Evolutionary conservation across 2,888 invertebrate genomes (phyloP).

Genomic region (Ashinkailepas kermadecensis): DNA sequence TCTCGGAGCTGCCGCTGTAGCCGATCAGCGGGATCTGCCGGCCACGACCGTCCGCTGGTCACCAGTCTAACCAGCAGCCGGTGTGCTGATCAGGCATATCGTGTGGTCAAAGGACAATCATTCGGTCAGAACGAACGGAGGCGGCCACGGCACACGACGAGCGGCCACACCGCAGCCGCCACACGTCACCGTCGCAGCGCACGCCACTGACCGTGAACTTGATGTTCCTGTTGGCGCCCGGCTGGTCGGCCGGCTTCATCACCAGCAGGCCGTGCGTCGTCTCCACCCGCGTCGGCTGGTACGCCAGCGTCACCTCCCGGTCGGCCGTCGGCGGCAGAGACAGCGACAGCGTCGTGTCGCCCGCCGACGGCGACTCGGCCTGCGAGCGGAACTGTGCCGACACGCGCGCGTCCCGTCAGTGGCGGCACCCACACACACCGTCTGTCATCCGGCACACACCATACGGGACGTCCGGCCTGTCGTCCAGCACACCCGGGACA

Average conservation of each 20-base stretch:
- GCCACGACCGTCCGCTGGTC: no score
- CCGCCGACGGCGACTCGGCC: background rate
- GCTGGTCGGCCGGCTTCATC: background rate
- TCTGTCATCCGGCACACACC: no score
- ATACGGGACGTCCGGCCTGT: no score
- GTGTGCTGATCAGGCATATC: no score
- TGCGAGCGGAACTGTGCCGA: background rate
- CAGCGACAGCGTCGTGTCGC: background rate
- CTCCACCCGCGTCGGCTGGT: slow-evolving; percentile 2
- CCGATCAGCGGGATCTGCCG: slow-evolving; percentile 1
- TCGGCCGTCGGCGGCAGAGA: background rate
- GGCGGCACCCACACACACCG: no score
- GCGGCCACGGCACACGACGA: no score
- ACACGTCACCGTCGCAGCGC: background rate
- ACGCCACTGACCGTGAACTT: background rate
- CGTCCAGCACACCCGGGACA: no score
- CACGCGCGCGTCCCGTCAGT: no score
- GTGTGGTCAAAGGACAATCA: no score
- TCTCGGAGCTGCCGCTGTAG: slow-evolving; percentile 2
- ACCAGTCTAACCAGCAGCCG: no score
- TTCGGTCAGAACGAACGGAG: no score
- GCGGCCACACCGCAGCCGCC: no score
- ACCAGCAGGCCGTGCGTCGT: background rate
- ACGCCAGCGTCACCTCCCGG: background rate
- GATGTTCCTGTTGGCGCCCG: background rate